Base-by-base conservation (phyloP, 2,797 vertebrate genomes). In the Myotis daubentonii region DNA sequence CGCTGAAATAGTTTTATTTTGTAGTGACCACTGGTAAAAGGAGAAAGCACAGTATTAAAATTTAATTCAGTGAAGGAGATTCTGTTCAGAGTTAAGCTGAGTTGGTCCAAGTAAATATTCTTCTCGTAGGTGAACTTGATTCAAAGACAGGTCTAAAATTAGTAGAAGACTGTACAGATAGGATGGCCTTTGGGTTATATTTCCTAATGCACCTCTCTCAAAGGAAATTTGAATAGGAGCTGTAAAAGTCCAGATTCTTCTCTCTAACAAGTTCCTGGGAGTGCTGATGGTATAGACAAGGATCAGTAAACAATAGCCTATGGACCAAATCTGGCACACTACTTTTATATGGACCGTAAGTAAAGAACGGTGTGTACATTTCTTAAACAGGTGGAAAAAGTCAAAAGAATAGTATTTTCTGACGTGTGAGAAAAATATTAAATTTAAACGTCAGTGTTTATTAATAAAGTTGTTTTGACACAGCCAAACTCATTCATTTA, bases 381-480 rank as follows among this genome's bases (percentile, higher is more conserved):
- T 74, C 92, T 89, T 66, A 81, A 93, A 33, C 41, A 38, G 8
- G 36, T 94, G 55, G 65, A 13, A 66, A 82, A 93, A 84, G 36
- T 15, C 33, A 84, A 81, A 55, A 62, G 44, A 85, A 83, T n/a
- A 70, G 12, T 72, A 55, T 55, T 84, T 91, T 94, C 19, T 90
- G 49, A 65, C 15, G 44, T 76, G n/a, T 79, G 13, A 82, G n/a
- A 89, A 89, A 65, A 66, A 65, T 33, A 81, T 44, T 8, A 92
- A 94, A 78, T 60, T 84, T 11, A 92, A 94, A 92, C 62, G 80
- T 94, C 72, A 51, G 15, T 76, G 44, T 79, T 57, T 60, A 72
- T 68, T 85, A 94, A 79, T 89, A 94, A 89, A 33, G 30, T 60
- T 92, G 70, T 90, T 49, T 41, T 78, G 66, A 44, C 71, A 94